Evolutionary conservation across 1,140 invertebrate genomes (phyloP), one percentile per base, ranked within the genome.

Genomic region (Pantala flavescens): DNA sequence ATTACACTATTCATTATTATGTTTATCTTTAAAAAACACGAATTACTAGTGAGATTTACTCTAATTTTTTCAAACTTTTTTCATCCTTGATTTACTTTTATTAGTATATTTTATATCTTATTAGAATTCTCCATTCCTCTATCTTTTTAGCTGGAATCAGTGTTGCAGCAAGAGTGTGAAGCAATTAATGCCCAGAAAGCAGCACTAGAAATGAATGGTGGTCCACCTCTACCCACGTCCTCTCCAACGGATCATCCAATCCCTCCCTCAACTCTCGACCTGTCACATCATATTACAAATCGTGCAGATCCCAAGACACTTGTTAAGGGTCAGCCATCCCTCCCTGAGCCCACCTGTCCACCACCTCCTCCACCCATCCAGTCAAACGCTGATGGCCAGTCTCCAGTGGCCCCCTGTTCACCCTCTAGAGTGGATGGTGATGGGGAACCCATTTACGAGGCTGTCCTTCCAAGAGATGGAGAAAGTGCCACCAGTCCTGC

Each of bases 401-500:
- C 23, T 77, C 49, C 49, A 19, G n/a, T 63, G 1, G 49, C 49
- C 14, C 76, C 42, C 73, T 21, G 43, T 78, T 19, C 77, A 77
- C 43, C 43, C 80, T 75, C 79, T 81, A 42, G 79, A 78, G 74
- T 78, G 78, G 23, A 78, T 76, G 73, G 79, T 78, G 75, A 78
- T 80, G 80, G 84, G 36, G 93, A 95, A 80, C 93, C 92, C 0
- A 95, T 95, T 78, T 95, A 95, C 80, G 93, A 95, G 80, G 88
- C 91, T 0, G 90, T 95, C 19, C 84, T 91, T 74, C 91, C 90
- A 0, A 83, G 90, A 21, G 88, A 90, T 42, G 86, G 87, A 36
- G 82, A 80, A 76, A 79, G 79, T 43, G 78, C 79, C 0, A 77
- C 71, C 23, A 80, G 78, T 78, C 78, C 83, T 9, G 78, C 82